phyloP scores from a whole-genome alignment of 2,888 invertebrate species.

The Diarsia brunnea region DNA sequence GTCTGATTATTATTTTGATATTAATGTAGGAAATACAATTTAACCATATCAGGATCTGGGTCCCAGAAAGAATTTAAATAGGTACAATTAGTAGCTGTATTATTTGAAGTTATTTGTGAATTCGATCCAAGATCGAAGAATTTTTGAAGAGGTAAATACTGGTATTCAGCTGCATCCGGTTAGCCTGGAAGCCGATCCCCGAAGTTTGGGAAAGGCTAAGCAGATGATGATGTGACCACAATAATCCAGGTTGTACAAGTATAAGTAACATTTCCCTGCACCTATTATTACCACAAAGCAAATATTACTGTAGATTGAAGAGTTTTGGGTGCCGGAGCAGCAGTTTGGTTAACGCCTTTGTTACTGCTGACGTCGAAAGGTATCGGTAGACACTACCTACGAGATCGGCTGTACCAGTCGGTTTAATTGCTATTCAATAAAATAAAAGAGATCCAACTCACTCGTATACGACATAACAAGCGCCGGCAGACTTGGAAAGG shows the following conservation, averaged over 20 bases:
- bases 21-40: no score
- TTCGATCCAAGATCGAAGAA: background rate
- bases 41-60: background rate
- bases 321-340: background rate
- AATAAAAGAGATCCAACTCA: slow-evolving; percentile 90
- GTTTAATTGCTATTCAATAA: background rate
- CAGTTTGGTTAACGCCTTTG: background rate
- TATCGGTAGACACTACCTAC: background rate
- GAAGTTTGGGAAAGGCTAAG: no score
- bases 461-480: slow-evolving; percentile 98
- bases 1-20: no score
- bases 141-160: no score
- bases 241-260: no score
- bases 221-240: background rate
- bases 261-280: background rate
- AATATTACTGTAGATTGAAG: background rate
- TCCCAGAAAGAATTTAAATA: no score
- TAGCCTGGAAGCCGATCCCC: no score
- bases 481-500: slow-evolving; percentile 97
- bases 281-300: background rate
- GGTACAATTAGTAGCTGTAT: no score
- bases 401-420: background rate
- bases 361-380: background rate
- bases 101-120: no score
- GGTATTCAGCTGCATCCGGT: background rate